Evolutionary conservation across 1,140 invertebrate genomes (phyloP).

Genomic region (Bombus haemorrhoidalis): DNA sequence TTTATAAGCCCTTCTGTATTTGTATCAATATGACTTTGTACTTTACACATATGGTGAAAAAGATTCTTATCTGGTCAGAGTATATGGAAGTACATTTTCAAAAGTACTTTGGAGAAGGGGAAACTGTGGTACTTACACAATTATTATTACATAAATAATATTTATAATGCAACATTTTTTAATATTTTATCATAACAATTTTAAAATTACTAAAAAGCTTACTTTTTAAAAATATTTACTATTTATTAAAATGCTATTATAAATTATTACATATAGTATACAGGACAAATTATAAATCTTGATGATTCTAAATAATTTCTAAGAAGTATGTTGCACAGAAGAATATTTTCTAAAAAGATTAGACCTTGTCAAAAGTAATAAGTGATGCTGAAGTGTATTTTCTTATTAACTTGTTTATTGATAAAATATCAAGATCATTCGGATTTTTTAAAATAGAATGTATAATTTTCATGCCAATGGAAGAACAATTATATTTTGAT

Average conservation of each 20-base stretch:
- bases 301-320: background rate
- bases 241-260: background rate
- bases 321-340: background rate
- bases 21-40: slow-evolving; percentile 24
- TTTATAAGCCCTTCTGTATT: background rate
- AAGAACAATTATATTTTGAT: background rate
- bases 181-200: background rate
- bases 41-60: slow-evolving; percentile 35
- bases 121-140: background rate
- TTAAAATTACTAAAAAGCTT: background rate
- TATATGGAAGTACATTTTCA: slow-evolving; percentile 21
- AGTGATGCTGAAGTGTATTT: background rate
- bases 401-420: background rate
- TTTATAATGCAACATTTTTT: background rate
- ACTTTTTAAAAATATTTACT: background rate
- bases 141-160: slow-evolving; percentile 48
- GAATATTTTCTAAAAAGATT: background rate
- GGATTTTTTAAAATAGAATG: background rate
- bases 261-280: background rate
- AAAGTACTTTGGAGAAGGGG: background rate
- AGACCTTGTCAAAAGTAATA: background rate
- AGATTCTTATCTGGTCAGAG: slow-evolving; percentile 37
- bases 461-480: background rate
- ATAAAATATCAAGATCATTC: background rate
- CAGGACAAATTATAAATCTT: background rate